Percentiles rank a stretch among this genome's conserved stretches.
Conservation (phyloP, 92 coral and sea anemone species). For the Epizoanthus rinbou region DNA sequence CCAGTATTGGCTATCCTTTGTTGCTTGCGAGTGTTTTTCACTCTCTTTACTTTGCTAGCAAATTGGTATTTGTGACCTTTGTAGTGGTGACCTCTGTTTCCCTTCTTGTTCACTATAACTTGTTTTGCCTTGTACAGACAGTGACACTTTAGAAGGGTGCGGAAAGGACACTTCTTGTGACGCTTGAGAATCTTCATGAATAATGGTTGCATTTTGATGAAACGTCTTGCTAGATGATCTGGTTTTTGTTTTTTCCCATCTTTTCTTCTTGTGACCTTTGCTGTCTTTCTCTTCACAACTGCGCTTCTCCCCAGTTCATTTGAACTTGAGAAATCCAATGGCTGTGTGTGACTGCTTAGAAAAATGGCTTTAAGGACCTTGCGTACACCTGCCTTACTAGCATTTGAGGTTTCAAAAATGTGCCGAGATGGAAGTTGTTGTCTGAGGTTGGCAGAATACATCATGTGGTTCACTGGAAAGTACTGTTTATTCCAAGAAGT, state of each 20-base stretch:
- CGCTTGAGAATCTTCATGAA: constrained; percentile 52
- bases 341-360: not conserved
- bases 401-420: constrained; percentile 49
- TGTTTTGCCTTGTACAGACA: constrained; percentile 42
- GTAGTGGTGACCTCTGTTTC: not conserved
- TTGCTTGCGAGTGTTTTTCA: not conserved
- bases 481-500: constrained; percentile 25
- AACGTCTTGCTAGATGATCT: constrained; percentile 61
- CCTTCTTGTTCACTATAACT: not conserved
- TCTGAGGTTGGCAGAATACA: constrained; percentile 35
- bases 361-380: constrained; percentile 58
- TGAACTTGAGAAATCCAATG: no score
- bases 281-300: not conserved
- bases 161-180: constrained; percentile 67
- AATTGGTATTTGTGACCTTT: not conserved
- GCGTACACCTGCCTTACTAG: constrained; percentile 59
- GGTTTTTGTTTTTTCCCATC: not conserved
- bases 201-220: constrained; percentile 36
- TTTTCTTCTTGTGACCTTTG: not conserved
- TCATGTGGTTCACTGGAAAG: constrained; percentile 33
- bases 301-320: no score
- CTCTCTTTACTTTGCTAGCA: not conserved
- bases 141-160: constrained; percentile 54
- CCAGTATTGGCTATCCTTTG: not conserved
- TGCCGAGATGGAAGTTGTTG: constrained; percentile 58